A percentile compares a stretch with the other conserved stretches of the same genome.
These are phyloP conservation scores for Drosophila pruinosa DNA, from an alignment of 1,140 invertebrate genomes.

Conservation along the genomic window DNA sequence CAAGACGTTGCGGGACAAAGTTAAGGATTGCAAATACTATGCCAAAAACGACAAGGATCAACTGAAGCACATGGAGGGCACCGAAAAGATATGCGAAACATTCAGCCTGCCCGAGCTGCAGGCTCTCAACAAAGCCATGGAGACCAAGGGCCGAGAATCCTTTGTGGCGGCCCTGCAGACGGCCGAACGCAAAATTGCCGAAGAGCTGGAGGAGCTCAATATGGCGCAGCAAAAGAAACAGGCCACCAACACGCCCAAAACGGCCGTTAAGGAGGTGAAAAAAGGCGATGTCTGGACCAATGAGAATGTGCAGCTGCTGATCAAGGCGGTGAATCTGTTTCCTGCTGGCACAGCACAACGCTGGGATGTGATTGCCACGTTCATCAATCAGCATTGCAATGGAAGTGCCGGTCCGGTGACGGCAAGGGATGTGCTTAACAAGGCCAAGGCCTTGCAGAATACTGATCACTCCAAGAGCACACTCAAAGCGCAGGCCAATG, in stretches of 20 bases:
- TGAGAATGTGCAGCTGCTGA: conserved; percentile 93
- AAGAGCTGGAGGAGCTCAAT: conserved; percentile 86
- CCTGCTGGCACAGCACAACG: conserved; percentile 97
- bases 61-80: conserved; percentile 92
- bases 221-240: conserved; percentile 72
- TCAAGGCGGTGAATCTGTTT: conserved; percentile 98
- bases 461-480: conserved; percentile 93
- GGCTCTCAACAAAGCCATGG: conserved; percentile 89
- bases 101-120: conserved; percentile 89
- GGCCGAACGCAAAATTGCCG: conserved; percentile 89
- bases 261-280: conserved; percentile 82
- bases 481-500: conserved; percentile 93
- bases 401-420: conserved; percentile 81
- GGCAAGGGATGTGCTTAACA: conserved; percentile 96
- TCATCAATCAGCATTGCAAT: conserved; percentile 95
- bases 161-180: conserved; percentile 88
- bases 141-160: conserved; percentile 85
- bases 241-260: conserved; percentile 43
- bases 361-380: conserved; percentile 98
- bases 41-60: conserved; percentile 88
- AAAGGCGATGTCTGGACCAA: conserved; percentile 88
- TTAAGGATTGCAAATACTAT: conserved; percentile 95
- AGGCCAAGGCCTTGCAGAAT: conserved; percentile 97
- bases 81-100: conserved; percentile 95
- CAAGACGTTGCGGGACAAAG: conserved; percentile 92